phyloP scores from a whole-genome alignment of 2,113 vertebrate species.

The Hemiprocne comata region DNA sequence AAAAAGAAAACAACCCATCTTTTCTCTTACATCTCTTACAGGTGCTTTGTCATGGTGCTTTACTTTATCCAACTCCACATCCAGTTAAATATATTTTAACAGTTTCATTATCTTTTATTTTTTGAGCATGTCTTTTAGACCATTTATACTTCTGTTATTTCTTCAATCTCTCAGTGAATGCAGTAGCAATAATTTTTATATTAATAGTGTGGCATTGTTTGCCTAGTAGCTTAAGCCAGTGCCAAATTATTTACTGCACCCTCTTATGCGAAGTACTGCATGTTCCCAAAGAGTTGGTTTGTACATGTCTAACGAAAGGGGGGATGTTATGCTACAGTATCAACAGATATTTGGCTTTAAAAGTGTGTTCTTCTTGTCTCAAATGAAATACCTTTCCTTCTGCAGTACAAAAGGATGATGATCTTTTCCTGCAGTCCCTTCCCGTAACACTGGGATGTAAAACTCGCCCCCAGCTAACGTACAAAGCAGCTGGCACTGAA shows the following conservation, averaged over 20 bases:
- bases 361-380: not conserved
- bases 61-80: not conserved
- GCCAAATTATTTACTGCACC: not conserved
- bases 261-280: not conserved
- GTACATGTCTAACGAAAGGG: not conserved
- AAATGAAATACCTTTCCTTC: not conserved
- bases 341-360: not conserved
- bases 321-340: not conserved
- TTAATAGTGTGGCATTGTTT: not conserved
- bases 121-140: not conserved
- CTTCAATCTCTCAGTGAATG: not conserved
- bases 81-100: not conserved
- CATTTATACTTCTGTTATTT: not conserved
- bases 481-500: constrained; percentile 23
- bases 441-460: not conserved
- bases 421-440: not conserved
- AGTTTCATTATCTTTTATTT: not conserved
- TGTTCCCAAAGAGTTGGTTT: not conserved
- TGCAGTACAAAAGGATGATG: not conserved
- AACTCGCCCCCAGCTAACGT: not conserved
- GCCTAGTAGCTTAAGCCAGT: not conserved
- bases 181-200: not conserved
- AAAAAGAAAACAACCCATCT: not conserved
- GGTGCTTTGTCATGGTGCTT: not conserved
- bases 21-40: not conserved